Conservation (phyloP, 2,113 vertebrate genomes). For the Dolichallabes microphthalmus region DNA sequence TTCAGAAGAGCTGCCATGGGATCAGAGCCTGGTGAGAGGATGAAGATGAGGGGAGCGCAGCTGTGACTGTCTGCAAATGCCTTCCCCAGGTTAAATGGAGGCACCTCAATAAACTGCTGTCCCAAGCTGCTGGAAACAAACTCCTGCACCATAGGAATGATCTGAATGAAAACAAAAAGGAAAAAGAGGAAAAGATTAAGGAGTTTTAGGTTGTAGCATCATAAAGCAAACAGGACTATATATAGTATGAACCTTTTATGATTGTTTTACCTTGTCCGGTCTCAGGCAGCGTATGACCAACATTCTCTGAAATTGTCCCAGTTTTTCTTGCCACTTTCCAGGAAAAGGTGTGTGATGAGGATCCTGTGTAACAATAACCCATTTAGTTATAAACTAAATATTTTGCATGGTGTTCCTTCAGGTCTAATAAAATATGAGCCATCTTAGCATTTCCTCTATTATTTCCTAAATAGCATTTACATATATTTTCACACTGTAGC, state of each 20-base stretch:
- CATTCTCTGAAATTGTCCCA: slow-evolving; percentile 81
- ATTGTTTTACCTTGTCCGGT: slow-evolving; percentile 78
- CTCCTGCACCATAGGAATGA: slow-evolving; percentile 84
- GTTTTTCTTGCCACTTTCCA: slow-evolving; percentile 72
- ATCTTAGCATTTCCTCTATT: not conserved
- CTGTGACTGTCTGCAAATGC: slow-evolving; percentile 84
- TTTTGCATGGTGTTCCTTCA: not conserved
- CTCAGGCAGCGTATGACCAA: slow-evolving; percentile 81
- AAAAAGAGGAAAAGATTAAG: not conserved
- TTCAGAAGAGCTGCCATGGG: slow-evolving; percentile 85
- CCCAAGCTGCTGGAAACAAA: slow-evolving; percentile 78
- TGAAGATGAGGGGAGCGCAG: slow-evolving; percentile 79
- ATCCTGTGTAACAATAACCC: slow-evolving; percentile 62
- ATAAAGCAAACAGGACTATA: not conserved
- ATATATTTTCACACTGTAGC: not conserved
- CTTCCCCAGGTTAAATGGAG: slow-evolving; percentile 84
- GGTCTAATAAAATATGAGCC: not conserved
- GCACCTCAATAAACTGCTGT: slow-evolving; percentile 80
- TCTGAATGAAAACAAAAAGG: slow-evolving; percentile 57
- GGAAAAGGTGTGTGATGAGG: slow-evolving; percentile 79
- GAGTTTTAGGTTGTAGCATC: not conserved
- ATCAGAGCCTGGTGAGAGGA: slow-evolving; percentile 81
- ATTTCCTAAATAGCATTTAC: not conserved
- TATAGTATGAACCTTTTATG: not conserved
- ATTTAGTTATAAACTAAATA: slow-evolving; percentile 15